phyloP scores from a whole-genome alignment of 1,140 invertebrate genomes.

The Pogonus chalceus region DNA sequence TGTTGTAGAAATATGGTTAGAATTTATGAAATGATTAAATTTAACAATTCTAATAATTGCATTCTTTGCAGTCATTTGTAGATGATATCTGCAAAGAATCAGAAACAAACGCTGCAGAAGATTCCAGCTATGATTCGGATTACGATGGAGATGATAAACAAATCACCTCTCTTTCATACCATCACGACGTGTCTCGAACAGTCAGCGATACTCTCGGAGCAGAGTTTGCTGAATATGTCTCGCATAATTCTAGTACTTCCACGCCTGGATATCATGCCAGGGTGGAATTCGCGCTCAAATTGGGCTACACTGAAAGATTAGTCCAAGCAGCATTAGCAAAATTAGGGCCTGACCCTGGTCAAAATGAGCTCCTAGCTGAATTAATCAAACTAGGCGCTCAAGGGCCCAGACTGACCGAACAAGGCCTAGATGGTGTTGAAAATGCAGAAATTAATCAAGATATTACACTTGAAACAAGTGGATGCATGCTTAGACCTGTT shows the following conservation, averaged over 20 bases:
- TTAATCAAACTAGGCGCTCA: slow-evolving; percentile 63
- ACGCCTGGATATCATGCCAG: slow-evolving; percentile 37
- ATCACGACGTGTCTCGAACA: slow-evolving; percentile 68
- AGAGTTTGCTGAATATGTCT: slow-evolving; percentile 77
- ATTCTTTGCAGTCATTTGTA: slow-evolving; percentile 45
- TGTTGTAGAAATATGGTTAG: too few species aligned
- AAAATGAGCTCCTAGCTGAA: slow-evolving; percentile 79
- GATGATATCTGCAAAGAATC: slow-evolving; percentile 40
- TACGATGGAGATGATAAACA: slow-evolving; percentile 55
- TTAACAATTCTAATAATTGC: too few species aligned
- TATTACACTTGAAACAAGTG: slow-evolving; percentile 17
- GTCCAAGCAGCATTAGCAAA: slow-evolving; percentile 75
- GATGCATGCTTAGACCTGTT: slow-evolving; percentile 60
- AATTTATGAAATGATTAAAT: too few species aligned
- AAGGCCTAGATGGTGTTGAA: slow-evolving; percentile 20
- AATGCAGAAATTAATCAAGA: slow-evolving; percentile 16
- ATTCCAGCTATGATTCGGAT: slow-evolving; percentile 81
- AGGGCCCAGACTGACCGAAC: slow-evolving; percentile 27
- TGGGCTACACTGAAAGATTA: slow-evolving; percentile 81
- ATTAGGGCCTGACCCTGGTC: slow-evolving; percentile 68
- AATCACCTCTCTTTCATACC: slow-evolving; percentile 34
- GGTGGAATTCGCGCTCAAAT: slow-evolving; percentile 75
- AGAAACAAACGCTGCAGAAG: slow-evolving; percentile 55
- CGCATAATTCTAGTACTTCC: slow-evolving; percentile 33
- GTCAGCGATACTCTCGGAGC: slow-evolving; percentile 72